Percentiles rank a stretch among this genome's conserved stretches.
These are phyloP conservation scores for Clupea harengus DNA, from an alignment of 2,113 vertebrate species.

Conservation along the genomic window DNA sequence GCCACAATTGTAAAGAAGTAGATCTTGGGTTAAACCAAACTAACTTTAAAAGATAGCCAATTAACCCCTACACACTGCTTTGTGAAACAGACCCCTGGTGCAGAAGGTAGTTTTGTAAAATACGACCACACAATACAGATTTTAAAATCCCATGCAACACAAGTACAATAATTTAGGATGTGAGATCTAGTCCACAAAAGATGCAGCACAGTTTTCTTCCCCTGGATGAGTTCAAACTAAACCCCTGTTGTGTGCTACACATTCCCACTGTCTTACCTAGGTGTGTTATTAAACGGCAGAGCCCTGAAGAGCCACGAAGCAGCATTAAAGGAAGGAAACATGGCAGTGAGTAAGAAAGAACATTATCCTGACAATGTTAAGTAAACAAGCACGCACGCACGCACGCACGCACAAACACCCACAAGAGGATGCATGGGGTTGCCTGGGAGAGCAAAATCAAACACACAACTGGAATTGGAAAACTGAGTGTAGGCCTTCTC, in stretches of 20 bases:
- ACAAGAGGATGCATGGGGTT: neutral
- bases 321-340: slow-evolving; percentile 39
- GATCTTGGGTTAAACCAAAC: neutral
- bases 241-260: neutral
- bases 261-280: slow-evolving; percentile 40
- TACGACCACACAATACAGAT: neutral
- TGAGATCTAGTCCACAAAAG: neutral
- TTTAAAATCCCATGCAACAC: neutral
- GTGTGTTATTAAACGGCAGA: slow-evolving; percentile 41
- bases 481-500: neutral
- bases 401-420: neutral
- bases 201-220: neutral
- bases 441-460: neutral
- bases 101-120: neutral
- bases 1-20: neutral
- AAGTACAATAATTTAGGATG: too few relatives aligned
- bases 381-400: neutral
- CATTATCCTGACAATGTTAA: neutral
- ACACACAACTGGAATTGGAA: slow-evolving; percentile 28
- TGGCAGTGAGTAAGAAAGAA: slow-evolving; percentile 50
- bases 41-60: neutral
- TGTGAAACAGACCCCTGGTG: neutral
- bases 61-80: neutral
- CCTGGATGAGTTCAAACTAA: neutral
- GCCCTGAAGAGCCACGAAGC: slow-evolving; percentile 42